Evolutionary conservation across 2,888 invertebrate species (phyloP), one percentile per base, ranked within the genome.

Genomic region (Pristionchus entomophagus): DNA sequence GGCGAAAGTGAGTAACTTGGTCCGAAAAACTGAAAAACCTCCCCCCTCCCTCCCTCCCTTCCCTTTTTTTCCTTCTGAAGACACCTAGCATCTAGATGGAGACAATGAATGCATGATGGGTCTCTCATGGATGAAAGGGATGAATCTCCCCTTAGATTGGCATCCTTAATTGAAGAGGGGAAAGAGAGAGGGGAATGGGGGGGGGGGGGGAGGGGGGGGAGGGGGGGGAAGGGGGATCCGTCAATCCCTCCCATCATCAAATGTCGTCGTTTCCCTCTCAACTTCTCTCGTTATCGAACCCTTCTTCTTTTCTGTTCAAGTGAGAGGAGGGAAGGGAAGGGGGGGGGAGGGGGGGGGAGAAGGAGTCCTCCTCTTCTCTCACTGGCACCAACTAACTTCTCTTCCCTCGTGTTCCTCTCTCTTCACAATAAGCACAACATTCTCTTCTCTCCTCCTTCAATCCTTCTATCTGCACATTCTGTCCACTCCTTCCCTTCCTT

Each of bases 211-310:
- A 35, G 35, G 65, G 65, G n/a, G 32, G 10, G 32, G 62, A 22
- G 56, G 56, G 65, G 19, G 65, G 32, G 26, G 65, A 35, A n/a
- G 65, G 35, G 32, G 22, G 73, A 73, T 41, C 41, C 73, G 73
- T 73, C 73, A 73, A 73, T 73, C 73, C 73, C 10, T 73, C 73
- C 38, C 78, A 41, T 80, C 51, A 49, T 80, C 78, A 38, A 78
- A 49, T 49, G 45, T 51, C 49, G 26, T 77, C 77, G 22, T 41
- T 22, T 41, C 73, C 38, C 78, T 51, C 51, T 80, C 45, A n/a
- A n/a, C 19, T 38, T 26, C 22, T 77, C 78, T 80, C 78, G 78
- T 80, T 80, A 80, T 80, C 51, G 78, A 80, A 80, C 78, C 26
- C 78, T 49, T 80, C 45, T 49, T n/a, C n/a, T n/a, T n/a, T n/a